These are phyloP conservation scores for Caradrina kadenii DNA, from an alignment of 2,888 invertebrate species.

Conservation along the genomic window DNA sequence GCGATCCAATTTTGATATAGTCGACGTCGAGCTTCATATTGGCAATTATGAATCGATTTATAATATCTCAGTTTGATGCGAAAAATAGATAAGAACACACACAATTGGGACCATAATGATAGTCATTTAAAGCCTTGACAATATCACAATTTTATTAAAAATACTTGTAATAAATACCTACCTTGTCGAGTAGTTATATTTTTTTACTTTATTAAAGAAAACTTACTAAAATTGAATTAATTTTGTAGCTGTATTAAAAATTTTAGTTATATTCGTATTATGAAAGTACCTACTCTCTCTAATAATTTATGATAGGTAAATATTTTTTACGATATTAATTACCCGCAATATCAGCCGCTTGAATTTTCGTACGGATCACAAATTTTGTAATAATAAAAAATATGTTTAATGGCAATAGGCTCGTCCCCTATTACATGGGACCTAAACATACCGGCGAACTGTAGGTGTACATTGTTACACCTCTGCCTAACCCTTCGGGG, in stretches of 20 bases:
- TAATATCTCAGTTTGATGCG: slow-evolving; percentile 33
- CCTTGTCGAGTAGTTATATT: not conserved
- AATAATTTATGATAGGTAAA: too few relatives aligned
- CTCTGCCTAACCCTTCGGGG: too few relatives aligned
- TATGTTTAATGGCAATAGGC: too few relatives aligned
- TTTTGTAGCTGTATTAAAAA: not conserved
- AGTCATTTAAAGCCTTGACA: not conserved
- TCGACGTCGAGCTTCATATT: slow-evolving; percentile 27
- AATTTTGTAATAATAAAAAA: too few relatives aligned
- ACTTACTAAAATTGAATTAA: not conserved
- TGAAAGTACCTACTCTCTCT: too few relatives aligned
- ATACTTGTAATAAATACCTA: not conserved
- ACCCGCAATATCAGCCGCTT: too few relatives aligned
- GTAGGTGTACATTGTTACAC: too few relatives aligned
- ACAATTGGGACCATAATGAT: slow-evolving; percentile 11
- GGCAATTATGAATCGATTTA: slow-evolving; percentile 32
- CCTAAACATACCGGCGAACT: too few relatives aligned
- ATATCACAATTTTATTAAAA: not conserved
- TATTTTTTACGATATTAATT: too few relatives aligned
- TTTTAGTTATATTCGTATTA: too few relatives aligned
- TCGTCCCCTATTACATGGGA: too few relatives aligned
- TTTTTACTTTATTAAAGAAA: not conserved
- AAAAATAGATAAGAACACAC: slow-evolving; percentile 17
- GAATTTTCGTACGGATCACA: too few relatives aligned
- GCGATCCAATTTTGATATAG: slow-evolving; percentile 36